These are phyloP conservation scores for Micromesistius poutassou DNA, from an alignment of 2,797 vertebrate genomes.

Conservation along the genomic window DNA sequence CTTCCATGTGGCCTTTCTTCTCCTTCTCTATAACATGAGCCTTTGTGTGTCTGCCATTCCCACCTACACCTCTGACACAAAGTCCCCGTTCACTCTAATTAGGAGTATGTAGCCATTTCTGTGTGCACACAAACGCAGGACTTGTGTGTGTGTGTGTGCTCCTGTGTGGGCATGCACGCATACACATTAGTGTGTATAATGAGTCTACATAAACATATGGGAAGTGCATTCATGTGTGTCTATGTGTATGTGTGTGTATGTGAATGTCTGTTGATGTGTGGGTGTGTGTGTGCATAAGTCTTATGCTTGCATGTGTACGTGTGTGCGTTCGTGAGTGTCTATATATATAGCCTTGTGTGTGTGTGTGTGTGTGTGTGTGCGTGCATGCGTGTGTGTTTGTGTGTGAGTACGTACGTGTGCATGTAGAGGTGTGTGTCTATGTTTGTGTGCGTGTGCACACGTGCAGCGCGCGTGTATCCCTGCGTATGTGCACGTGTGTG, in stretches of 20 bases:
- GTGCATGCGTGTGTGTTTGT: no score
- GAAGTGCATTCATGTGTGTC: neutral
- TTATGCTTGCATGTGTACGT: neutral
- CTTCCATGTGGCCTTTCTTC: neutral
- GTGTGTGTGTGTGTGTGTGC: neutral
- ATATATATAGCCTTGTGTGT: neutral
- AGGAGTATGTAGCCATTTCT: no score
- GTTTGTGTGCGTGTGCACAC: neutral
- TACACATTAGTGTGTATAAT: neutral
- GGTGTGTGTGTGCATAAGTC: no score
- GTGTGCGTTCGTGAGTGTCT: no score
- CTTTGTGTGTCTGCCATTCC: neutral
- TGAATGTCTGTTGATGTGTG: neutral
- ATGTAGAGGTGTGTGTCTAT: neutral
- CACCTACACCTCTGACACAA: no score
- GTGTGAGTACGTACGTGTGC: no score
- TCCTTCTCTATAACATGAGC: neutral
- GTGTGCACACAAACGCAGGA: no score
- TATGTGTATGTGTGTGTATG: no score
- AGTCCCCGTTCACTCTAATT: no score
- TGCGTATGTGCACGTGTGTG: constrained; percentile 6
- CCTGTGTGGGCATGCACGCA: neutral
- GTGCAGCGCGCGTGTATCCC: neutral
- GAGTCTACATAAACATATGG: neutral
- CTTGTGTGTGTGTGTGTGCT: neutral